phyloP scores from a whole-genome alignment of 2,888 invertebrate species.

The Agrochola litura region DNA sequence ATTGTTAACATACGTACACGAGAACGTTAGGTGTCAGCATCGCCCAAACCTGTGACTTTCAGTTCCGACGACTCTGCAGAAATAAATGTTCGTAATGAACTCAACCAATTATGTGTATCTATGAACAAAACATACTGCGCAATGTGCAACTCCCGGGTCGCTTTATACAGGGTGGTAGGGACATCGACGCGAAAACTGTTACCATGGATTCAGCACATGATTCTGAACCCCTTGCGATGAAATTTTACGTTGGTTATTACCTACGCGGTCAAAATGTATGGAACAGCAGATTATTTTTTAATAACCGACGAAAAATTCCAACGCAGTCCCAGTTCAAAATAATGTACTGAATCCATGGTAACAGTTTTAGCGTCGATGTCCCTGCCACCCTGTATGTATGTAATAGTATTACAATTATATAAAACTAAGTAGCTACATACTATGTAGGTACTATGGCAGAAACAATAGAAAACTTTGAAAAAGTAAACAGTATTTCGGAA shows the following conservation, averaged over 20 bases:
- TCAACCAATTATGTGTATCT: not conserved
- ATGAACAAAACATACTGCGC: not conserved
- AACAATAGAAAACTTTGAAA: not conserved
- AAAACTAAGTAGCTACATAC: not conserved
- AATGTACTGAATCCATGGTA: no score
- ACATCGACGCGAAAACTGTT: no score
- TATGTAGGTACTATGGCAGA: no score
- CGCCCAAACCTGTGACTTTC: not conserved
- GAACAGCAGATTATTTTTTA: no score
- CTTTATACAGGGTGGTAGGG: no score
- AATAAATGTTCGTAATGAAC: constrained; percentile 19
- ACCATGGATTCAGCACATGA: no score
- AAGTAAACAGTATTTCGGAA: not conserved
- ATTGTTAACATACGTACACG: not conserved
- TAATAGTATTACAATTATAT: not conserved
- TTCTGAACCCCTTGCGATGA: no score
- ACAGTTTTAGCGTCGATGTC: no score
- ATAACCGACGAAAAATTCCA: no score
- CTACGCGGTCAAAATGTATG: no score
- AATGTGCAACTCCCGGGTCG: not conserved
- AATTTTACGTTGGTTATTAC: no score
- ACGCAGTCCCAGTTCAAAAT: no score
- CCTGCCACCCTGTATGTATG: not conserved
- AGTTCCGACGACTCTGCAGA: not conserved
- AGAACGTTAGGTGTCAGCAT: not conserved